Percentiles rank a stretch among this genome's conserved stretches.
Evolutionary conservation across 2,888 invertebrate species (phyloP).

Genomic region (Apeira syringaria): DNA sequence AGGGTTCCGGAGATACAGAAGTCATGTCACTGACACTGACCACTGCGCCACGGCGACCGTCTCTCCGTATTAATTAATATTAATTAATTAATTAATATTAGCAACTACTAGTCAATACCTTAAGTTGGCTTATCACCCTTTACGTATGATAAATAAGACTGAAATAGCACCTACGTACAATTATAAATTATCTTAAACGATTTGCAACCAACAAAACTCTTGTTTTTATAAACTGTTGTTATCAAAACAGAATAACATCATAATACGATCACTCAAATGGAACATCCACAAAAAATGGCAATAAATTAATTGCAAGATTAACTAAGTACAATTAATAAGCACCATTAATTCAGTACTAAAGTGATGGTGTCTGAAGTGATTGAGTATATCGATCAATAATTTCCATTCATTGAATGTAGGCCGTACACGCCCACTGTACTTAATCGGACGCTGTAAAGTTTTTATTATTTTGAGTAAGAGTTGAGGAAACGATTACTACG

Average conservation of each 20-base stretch:
- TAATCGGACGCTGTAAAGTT: constrained; percentile 14
- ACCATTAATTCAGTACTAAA: constrained; percentile 40
- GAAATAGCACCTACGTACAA: no score
- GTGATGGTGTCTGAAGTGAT: constrained; percentile 51
- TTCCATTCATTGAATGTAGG: constrained; percentile 51
- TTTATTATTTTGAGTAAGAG: neutral
- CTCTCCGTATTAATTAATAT: no score
- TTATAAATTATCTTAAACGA: no score
- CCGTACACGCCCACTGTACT: constrained; percentile 42
- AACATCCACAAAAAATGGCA: constrained; percentile 23
- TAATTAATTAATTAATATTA: no score
- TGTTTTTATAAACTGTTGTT: neutral
- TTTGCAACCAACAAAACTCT: no score
- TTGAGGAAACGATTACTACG: no score
- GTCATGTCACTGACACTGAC: no score
- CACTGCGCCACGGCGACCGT: no score
- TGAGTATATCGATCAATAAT: constrained; percentile 57
- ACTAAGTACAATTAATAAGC: constrained; percentile 44
- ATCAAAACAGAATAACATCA: neutral
- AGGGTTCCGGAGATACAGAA: no score
- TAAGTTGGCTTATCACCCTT: no score
- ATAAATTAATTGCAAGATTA: constrained; percentile 35
- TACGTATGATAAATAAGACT: no score
- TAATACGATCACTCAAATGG: constrained; percentile 3
- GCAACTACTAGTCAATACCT: no score